phyloP scores from a whole-genome alignment of 1,140 invertebrate species.

The Armadillidium nasatum region DNA sequence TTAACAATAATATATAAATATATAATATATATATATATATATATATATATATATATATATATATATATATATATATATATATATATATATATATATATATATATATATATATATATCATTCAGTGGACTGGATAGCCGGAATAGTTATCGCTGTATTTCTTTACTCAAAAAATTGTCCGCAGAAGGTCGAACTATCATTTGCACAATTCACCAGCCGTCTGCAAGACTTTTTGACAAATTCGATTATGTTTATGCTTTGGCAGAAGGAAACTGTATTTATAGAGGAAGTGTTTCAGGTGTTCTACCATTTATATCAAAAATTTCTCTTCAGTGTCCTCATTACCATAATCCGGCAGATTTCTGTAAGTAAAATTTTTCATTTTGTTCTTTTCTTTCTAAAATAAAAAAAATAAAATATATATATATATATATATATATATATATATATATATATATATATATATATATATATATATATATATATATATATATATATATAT shows the following conservation, averaged over 20 bases:
- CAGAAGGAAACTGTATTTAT: conserved; percentile 90
- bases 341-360: conserved; percentile 97
- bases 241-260: conserved; percentile 80
- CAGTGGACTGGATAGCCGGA: conserved; percentile 79
- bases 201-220: conserved; percentile 95
- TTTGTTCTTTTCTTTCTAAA: too few species aligned
- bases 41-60: too few species aligned
- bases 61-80: too few species aligned
- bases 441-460: too few species aligned
- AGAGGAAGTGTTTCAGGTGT: conserved; percentile 70
- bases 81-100: too few species aligned
- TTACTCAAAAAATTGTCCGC: conserved; percentile 71
- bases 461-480: too few species aligned
- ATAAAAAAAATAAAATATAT: too few species aligned
- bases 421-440: too few species aligned
- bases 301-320: conserved; percentile 78
- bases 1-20: too few species aligned
- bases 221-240: conserved; percentile 94
- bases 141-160: conserved; percentile 73
- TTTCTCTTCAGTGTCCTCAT: conserved; percentile 79
- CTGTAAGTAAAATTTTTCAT: conserved; percentile 56
- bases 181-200: conserved; percentile 87
- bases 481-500: too few species aligned
- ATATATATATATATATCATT: too few species aligned
- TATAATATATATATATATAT: too few species aligned